A percentile compares a stretch with the other conserved stretches of the same genome.
Conservation (phyloP, 2,797 vertebrate species). For the Yasuhikotakia modesta region DNA sequence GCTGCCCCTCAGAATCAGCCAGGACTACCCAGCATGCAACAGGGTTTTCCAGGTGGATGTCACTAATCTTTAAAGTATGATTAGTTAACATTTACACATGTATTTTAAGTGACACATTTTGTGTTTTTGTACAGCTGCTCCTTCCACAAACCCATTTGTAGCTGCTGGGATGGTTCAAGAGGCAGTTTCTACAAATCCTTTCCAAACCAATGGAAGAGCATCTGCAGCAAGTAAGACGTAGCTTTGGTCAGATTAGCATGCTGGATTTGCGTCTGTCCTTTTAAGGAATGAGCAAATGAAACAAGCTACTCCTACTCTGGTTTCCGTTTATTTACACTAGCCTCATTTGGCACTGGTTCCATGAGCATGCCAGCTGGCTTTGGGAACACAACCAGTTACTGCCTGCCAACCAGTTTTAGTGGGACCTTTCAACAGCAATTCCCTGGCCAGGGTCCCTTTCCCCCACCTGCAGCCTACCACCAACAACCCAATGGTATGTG, state of each 20-base stretch:
- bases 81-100: background rate
- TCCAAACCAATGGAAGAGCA: slow-evolving; percentile 91
- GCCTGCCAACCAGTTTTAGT: slow-evolving; percentile 97
- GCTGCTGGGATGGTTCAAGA: slow-evolving; percentile 86
- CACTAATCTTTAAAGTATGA: background rate
- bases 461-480: slow-evolving; percentile 88
- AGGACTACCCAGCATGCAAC: slow-evolving; percentile 84
- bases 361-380: slow-evolving; percentile 99
- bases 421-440: slow-evolving; percentile 94
- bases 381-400: slow-evolving; percentile 88
- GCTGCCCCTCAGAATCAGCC: slow-evolving; percentile 84
- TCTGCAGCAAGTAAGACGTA: slow-evolving; percentile 72
- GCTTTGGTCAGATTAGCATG: slow-evolving; percentile 52
- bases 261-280: slow-evolving; percentile 33
- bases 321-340: slow-evolving; percentile 67
- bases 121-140: slow-evolving; percentile 76
- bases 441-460: slow-evolving; percentile 87
- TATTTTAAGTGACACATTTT: background rate
- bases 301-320: slow-evolving; percentile 40
- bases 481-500: slow-evolving; percentile 95
- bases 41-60: slow-evolving; percentile 86
- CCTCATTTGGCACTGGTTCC: slow-evolving; percentile 91
- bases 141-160: slow-evolving; percentile 95
- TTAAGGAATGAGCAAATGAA: slow-evolving; percentile 29
- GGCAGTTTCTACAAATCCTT: slow-evolving; percentile 91